Evolutionary conservation across 2,113 vertebrate species (phyloP).

Genomic region (Siniperca knerii): DNA sequence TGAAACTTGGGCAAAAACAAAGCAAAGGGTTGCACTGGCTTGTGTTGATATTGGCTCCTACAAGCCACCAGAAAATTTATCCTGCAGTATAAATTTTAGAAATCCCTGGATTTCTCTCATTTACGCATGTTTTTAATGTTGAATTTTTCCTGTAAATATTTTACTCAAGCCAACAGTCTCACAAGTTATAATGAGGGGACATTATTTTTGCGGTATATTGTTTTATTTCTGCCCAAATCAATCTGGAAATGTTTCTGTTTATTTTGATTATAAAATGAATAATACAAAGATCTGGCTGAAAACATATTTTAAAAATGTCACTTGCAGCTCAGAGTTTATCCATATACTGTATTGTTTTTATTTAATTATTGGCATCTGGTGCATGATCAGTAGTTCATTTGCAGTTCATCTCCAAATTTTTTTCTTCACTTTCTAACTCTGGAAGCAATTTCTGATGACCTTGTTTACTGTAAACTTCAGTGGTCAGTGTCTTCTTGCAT

Average conservation of each 20-base stretch:
- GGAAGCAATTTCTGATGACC: background rate
- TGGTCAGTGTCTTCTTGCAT: background rate
- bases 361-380: background rate
- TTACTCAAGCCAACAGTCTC: slow-evolving; percentile 5
- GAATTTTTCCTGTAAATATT: slow-evolving; percentile 13
- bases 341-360: background rate
- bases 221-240: slow-evolving; percentile 14
- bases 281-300: background rate
- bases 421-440: background rate
- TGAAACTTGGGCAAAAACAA: slow-evolving; percentile 65
- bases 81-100: slow-evolving; percentile 32
- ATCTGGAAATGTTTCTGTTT: background rate
- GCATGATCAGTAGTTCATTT: background rate
- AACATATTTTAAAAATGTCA: background rate
- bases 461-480: background rate
- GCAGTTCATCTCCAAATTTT: background rate
- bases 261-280: background rate
- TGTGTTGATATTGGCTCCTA: slow-evolving; percentile 55
- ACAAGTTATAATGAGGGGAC: slow-evolving; percentile 14
- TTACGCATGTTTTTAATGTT: slow-evolving; percentile 14
- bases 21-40: slow-evolving; percentile 36
- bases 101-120: slow-evolving; percentile 43
- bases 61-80: slow-evolving; percentile 41
- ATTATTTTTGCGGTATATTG: background rate
- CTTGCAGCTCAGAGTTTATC: background rate